Conservation (phyloP, 1,140 invertebrate genomes). For the Dendrolimus punctatus region DNA sequence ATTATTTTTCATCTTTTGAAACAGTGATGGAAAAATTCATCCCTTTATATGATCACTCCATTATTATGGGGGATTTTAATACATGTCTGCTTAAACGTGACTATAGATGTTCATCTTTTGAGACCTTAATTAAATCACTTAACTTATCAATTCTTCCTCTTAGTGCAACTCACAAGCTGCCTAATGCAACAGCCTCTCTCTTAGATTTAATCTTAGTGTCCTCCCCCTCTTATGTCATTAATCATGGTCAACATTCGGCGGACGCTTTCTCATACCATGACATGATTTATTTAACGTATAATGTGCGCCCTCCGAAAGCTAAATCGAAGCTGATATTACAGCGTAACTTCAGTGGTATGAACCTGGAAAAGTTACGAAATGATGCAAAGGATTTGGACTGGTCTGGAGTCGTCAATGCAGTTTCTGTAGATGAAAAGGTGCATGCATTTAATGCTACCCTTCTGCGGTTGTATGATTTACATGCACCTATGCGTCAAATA, state of each 20-base stretch:
- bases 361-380: neutral
- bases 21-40: conserved; percentile 3
- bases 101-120: no score
- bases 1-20: conserved; percentile 8
- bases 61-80: no score
- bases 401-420: no score
- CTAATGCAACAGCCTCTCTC: conserved; percentile 6
- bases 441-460: no score
- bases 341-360: neutral
- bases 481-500: conserved; percentile 1
- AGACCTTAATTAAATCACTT: conserved; percentile 2
- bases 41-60: conserved; percentile 4
- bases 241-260: conserved; percentile 2
- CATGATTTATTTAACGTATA: conserved; percentile 1
- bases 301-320: no score
- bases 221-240: neutral
- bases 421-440: no score
- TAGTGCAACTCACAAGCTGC: conserved; percentile 9
- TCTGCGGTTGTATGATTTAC: neutral
- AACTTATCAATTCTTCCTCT: conserved; percentile 5
- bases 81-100: no score
- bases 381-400: neutral
- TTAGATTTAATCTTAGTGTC: conserved; percentile 4
- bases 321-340: no score
- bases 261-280: conserved; percentile 1